Base-by-base conservation (phyloP, 2,888 invertebrate genomes). In the Polyommatus iphigenia region DNA sequence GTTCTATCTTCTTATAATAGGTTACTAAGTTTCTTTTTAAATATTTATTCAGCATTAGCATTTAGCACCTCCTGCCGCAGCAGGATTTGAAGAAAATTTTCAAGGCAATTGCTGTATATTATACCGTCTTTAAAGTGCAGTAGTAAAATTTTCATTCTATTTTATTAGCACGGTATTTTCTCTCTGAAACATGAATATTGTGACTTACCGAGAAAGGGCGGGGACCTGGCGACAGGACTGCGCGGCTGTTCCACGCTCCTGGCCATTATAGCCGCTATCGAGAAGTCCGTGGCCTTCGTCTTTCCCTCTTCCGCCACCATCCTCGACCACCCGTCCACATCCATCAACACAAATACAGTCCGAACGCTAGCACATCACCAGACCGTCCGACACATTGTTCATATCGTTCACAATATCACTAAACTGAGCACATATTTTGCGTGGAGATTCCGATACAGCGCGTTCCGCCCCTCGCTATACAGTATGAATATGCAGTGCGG, bases 201-300 rank as follows among this genome's bases (percentile, higher is more conserved):
- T 90, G 91, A 84, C 85, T 83, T 89, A 93, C 92, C 91, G 83
- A 89, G 89, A 83, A 85, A 91, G 80, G 91, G 89, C 87, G 93
- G 92, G 82, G 91, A 90, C 81, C 89, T 89, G 81, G 91, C 91
- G 89, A 84, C 89, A 86, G 93, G 92, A 85, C 91, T 92, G 85
- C 92, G 91, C 84, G 90, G 90, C 85, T 92, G 91, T 80, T 87
- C 90, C 85, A 90, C 91, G 87, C 91, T 93, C 83, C 96, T 95
- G 83, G 98, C 97, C 98, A 99, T 98, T 90, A 99, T 98, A 87
- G 98, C 98, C 84, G 98, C 98, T 89, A 98, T 98, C 89, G 98
- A 98, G 95, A 99, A 99, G 95, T 99, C 98, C 87, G 98, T 98
- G 88, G 98, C 98, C 91, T 89, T 87, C 82, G 91, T 91, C 90